Conservation (phyloP, 1,140 invertebrate genomes). For the Tetraneura akinire region DNA sequence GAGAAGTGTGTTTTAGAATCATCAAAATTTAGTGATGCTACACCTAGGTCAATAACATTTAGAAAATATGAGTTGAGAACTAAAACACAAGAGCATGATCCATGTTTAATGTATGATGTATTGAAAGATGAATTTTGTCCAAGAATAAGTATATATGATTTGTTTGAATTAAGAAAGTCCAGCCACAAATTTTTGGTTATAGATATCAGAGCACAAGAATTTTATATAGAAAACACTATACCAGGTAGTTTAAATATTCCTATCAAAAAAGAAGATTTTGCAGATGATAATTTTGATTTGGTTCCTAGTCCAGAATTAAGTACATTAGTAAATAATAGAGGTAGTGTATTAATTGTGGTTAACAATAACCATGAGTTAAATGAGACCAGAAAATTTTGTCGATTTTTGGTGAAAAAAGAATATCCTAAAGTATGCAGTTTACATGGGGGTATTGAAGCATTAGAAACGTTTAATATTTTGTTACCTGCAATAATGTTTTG, state of each 20-base stretch:
- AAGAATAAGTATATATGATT: conserved; percentile 82
- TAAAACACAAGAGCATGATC: conserved; percentile 65
- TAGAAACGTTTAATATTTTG: conserved; percentile 56
- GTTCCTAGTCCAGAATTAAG: conserved; percentile 67
- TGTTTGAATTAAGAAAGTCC: conserved; percentile 70
- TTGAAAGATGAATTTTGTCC: conserved; percentile 75
- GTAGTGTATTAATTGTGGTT: conserved; percentile 76
- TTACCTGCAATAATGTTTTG: conserved; percentile 47
- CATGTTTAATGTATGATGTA: conserved; percentile 67
- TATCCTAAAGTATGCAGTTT: conserved; percentile 71
- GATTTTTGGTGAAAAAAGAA: conserved; percentile 69
- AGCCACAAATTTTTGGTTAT: conserved; percentile 71
- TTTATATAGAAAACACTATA: conserved; percentile 67
- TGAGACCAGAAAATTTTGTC: conserved; percentile 74
- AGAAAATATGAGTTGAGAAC: conserved; percentile 69
- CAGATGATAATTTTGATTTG: conserved; percentile 49
- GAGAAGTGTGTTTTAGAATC: conserved; percentile 89
- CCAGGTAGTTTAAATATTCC: conserved; percentile 84
- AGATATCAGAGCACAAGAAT: conserved; percentile 67
- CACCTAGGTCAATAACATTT: conserved; percentile 85
- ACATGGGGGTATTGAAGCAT: conserved; percentile 71
- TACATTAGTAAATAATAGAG: conserved; percentile 63
- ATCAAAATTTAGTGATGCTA: conserved; percentile 79
- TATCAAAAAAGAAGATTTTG: conserved; percentile 69
- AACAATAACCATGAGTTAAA: conserved; percentile 65